Conservation (phyloP, 2,113 vertebrate genomes). For the Bos indicus region DNA sequence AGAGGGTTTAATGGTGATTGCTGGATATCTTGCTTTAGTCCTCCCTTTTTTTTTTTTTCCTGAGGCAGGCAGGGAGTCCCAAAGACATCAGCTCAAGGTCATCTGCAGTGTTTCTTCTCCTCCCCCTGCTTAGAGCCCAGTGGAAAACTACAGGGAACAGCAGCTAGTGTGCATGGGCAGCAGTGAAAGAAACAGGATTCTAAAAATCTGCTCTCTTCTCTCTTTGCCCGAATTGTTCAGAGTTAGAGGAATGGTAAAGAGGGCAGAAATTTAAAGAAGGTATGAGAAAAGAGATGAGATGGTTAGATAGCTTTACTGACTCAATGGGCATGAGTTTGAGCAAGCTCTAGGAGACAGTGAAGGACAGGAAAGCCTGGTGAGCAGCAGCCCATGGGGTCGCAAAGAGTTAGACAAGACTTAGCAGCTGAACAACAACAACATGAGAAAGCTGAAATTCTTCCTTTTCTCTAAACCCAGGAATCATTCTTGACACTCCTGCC, state of each 20-base stretch:
- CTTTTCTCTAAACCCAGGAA: background rate
- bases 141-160: conserved; percentile 14
- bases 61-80: background rate
- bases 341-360: background rate
- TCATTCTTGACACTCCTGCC: background rate
- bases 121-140: background rate
- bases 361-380: background rate
- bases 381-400: background rate
- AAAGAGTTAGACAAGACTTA: background rate
- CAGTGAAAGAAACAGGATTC: background rate
- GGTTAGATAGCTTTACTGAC: background rate
- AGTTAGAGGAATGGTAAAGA: background rate
- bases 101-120: background rate
- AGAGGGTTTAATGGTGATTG: background rate
- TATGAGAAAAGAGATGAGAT: background rate
- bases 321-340: background rate
- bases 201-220: background rate
- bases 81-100: background rate
- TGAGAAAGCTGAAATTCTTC: background rate
- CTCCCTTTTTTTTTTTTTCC: background rate
- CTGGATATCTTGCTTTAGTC: background rate
- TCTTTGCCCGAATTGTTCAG: background rate
- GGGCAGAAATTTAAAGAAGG: background rate
- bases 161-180: background rate
- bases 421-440: background rate